These are phyloP conservation scores for Bacillus rossius DNA, from an alignment of 1,140 invertebrate species.

Conservation along the genomic window DNA sequence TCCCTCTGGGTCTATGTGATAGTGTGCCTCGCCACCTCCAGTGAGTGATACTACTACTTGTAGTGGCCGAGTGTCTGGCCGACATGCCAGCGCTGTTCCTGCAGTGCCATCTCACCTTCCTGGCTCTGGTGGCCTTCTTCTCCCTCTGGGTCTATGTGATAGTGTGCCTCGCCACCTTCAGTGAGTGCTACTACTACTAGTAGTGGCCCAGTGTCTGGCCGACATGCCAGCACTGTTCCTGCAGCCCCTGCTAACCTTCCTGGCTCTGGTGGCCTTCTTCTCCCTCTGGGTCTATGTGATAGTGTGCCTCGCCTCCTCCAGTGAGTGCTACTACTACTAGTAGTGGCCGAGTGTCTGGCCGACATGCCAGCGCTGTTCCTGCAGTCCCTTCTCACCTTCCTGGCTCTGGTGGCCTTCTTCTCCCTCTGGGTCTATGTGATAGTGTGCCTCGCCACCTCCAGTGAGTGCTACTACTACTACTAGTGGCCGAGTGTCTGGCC, in stretches of 20 bases:
- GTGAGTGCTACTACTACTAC: too few relatives aligned
- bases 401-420: constrained; percentile 71
- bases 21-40: constrained; percentile 59
- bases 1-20: constrained; percentile 81
- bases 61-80: too few relatives aligned
- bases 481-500: too few relatives aligned
- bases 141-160: constrained; percentile 81
- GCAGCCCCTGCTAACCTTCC: constrained; percentile 82
- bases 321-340: too few relatives aligned
- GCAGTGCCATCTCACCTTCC: constrained; percentile 82
- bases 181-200: too few relatives aligned
- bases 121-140: constrained; percentile 71
- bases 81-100: constrained; percentile 80
- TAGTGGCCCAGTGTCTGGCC: too few relatives aligned
- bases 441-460: constrained; percentile 59
- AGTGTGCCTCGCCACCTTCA: constrained; percentile 59
- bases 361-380: constrained; percentile 80
- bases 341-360: too few relatives aligned
- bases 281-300: constrained; percentile 81
- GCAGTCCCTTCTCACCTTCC: constrained; percentile 82
- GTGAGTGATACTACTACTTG: too few relatives aligned
- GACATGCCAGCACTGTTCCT: constrained; percentile 80
- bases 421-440: constrained; percentile 81
- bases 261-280: constrained; percentile 71
- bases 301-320: constrained; percentile 59